Conservation (phyloP, 2,888 invertebrate genomes). For the Patella depressa region DNA sequence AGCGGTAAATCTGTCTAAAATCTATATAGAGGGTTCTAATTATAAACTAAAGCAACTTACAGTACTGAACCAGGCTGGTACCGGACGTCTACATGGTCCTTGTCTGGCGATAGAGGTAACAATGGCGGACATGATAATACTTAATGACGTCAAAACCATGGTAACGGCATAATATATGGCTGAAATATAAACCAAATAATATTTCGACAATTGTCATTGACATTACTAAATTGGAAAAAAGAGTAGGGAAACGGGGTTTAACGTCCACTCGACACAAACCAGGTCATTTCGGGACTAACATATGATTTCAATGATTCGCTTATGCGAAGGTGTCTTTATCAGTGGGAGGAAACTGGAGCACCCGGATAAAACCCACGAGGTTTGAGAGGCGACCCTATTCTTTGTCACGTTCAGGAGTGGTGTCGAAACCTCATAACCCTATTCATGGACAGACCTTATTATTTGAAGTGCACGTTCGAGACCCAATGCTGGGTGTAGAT, state of each 20-base stretch:
- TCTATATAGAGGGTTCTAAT: too few relatives aligned
- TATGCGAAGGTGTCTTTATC: neutral
- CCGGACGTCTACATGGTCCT: slow-evolving; percentile 19
- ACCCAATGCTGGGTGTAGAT: too few relatives aligned
- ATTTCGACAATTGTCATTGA: neutral
- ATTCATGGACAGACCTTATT: too few relatives aligned
- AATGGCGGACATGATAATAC: slow-evolving; percentile 31
- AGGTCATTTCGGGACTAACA: too few relatives aligned
- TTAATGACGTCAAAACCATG: slow-evolving; percentile 29
- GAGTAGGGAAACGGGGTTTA: neutral
- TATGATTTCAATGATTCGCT: neutral
- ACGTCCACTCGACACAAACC: too few relatives aligned
- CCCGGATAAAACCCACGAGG: neutral
- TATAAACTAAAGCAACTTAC: slow-evolving; percentile 11
- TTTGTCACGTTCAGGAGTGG: too few relatives aligned
- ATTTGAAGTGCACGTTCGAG: too few relatives aligned
- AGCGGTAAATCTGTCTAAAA: too few relatives aligned
- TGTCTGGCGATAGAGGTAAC: slow-evolving; percentile 25
- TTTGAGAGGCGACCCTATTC: too few relatives aligned
- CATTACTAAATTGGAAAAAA: neutral
- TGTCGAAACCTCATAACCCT: too few relatives aligned
- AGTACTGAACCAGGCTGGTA: slow-evolving; percentile 26
- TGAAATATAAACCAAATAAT: slow-evolving; percentile 8
- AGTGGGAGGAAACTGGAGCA: neutral
- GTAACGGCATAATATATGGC: slow-evolving; percentile 30